These are phyloP conservation scores for Spilosoma lubricipeda DNA, from an alignment of 2,888 invertebrate species.

Conservation along the genomic window DNA sequence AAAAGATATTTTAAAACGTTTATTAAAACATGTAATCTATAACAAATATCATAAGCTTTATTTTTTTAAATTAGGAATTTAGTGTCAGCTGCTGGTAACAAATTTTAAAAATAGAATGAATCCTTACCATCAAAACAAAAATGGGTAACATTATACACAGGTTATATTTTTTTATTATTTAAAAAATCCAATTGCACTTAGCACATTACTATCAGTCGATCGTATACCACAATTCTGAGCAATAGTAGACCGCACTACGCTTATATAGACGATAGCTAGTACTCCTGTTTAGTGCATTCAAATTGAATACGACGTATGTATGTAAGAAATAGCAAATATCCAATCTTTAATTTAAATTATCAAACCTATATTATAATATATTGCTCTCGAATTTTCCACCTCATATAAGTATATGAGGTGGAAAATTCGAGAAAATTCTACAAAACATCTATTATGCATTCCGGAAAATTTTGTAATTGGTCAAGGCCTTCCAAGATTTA, in stretches of 20 bases:
- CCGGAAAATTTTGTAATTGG: background rate
- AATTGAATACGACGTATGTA: background rate
- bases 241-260: constrained; percentile 19
- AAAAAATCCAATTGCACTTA: constrained; percentile 54
- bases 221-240: constrained; percentile 41
- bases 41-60: background rate
- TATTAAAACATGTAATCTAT: background rate
- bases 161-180: constrained; percentile 24
- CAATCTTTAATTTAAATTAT: background rate
- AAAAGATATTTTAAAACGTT: background rate
- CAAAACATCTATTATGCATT: background rate
- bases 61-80: background rate
- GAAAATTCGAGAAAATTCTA: too few species aligned
- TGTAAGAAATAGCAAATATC: background rate
- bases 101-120: constrained; percentile 2
- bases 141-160: constrained; percentile 52
- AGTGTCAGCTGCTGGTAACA: background rate
- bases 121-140: constrained; percentile 63
- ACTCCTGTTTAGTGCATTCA: constrained; percentile 26
- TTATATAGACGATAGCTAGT: constrained; percentile 44
- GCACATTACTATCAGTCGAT: constrained; percentile 58
- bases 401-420: too few species aligned
- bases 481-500: too few species aligned
- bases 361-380: background rate
- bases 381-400: too few species aligned